These are phyloP conservation scores for Mormoops blainvillei DNA, from an alignment of 2,113 vertebrate genomes.

Conservation along the genomic window DNA sequence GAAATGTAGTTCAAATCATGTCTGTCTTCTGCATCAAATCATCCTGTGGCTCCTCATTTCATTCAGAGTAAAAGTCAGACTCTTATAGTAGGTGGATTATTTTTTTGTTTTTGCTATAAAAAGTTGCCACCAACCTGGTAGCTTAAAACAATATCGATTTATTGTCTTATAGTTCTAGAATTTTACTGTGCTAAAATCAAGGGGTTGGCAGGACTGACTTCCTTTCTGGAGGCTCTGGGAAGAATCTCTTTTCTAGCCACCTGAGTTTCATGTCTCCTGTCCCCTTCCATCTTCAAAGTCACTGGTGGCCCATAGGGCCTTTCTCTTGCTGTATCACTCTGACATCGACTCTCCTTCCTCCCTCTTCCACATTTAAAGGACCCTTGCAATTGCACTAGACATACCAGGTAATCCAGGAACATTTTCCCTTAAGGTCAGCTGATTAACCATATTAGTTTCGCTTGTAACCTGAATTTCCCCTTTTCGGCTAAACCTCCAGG, in stretches of 20 bases:
- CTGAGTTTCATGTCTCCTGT: background rate
- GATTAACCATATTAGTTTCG: background rate
- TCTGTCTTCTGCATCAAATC: background rate
- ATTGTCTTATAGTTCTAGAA: background rate
- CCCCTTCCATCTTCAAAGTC: background rate
- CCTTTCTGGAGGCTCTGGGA: background rate
- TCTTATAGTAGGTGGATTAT: background rate
- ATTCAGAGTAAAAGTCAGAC: background rate
- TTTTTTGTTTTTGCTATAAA: background rate
- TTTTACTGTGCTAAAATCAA: background rate
- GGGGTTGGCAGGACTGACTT: background rate
- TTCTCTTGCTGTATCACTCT: background rate
- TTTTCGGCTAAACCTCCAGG: background rate
- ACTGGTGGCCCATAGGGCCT: background rate
- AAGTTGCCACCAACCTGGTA: background rate
- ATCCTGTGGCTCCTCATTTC: background rate
- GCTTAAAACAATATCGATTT: background rate
- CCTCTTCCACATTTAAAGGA: background rate
- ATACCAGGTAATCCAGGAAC: background rate
- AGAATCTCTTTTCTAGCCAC: background rate
- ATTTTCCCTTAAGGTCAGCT: background rate
- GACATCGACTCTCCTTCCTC: background rate
- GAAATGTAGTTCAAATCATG: background rate
- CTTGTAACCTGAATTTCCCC: background rate
- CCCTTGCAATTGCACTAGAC: background rate